Conservation (phyloP, 2,888 invertebrate genomes). For the Pomacea canaliculata region DNA sequence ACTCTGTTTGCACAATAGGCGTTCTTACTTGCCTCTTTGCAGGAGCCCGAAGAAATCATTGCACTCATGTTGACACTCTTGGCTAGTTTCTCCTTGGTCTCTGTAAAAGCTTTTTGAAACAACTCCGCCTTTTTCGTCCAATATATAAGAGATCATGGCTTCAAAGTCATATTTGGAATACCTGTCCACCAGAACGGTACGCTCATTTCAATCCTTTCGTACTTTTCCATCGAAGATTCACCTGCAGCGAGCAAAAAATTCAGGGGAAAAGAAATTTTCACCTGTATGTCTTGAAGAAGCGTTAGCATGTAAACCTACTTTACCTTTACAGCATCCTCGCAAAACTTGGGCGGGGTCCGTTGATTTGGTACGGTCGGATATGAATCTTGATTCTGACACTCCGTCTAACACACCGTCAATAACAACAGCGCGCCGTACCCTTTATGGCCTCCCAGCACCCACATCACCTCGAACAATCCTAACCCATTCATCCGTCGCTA, state of each 20-base stretch:
- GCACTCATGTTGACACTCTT: conserved; percentile 82
- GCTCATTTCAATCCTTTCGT: conserved; percentile 84
- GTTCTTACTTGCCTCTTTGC: conserved; percentile 83
- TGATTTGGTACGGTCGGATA: too few species aligned
- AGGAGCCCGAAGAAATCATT: conserved; percentile 86
- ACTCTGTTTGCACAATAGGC: neutral
- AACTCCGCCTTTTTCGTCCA: too few species aligned
- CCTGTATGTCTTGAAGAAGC: too few species aligned
- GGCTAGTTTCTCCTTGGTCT: conserved; percentile 70
- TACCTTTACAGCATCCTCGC: too few species aligned
- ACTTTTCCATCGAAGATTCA: conserved; percentile 48
- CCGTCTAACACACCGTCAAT: too few species aligned
- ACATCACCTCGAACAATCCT: too few species aligned
- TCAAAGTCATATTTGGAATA: conserved; percentile 72
- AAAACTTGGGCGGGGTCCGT: too few species aligned
- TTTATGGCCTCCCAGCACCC: too few species aligned
- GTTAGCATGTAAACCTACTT: too few species aligned
- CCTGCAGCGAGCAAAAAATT: neutral
- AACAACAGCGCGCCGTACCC: too few species aligned
- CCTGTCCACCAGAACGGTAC: conserved; percentile 83
- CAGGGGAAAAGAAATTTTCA: neutral
- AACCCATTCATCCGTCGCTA: too few species aligned
- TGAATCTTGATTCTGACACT: too few species aligned
- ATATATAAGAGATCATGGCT: conserved; percentile 73
- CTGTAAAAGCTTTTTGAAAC: conserved; percentile 75